Percentiles rank a stretch among this genome's conserved stretches.
Conservation (phyloP, 2,797 vertebrate species). For the Balearica regulorum region DNA sequence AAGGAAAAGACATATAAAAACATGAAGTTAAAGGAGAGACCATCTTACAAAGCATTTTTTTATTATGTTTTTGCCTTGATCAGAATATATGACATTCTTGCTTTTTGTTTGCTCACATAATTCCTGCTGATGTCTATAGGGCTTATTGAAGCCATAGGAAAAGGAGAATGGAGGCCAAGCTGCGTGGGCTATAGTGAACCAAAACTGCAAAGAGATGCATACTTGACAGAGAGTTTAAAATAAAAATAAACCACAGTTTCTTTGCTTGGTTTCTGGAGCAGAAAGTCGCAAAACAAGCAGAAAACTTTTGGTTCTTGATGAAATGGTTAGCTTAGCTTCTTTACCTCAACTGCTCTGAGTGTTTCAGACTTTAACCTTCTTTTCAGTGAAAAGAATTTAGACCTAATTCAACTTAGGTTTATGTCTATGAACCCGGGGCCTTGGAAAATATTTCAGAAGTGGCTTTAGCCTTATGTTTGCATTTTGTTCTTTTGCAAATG, state of each 20-base stretch:
- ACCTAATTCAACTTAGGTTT: background rate
- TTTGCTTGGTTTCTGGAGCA: slow-evolving; percentile 59
- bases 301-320: slow-evolving; percentile 40
- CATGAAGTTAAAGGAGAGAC: background rate
- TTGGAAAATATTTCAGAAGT: slow-evolving; percentile 30
- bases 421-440: background rate
- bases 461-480: slow-evolving; percentile 8
- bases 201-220: slow-evolving; percentile 42
- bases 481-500: slow-evolving; percentile 28
- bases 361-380: background rate
- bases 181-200: slow-evolving; percentile 9
- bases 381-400: background rate
- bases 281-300: slow-evolving; percentile 54
- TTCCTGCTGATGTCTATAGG: background rate
- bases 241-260: slow-evolving; percentile 50
- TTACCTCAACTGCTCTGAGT: background rate
- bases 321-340: slow-evolving; percentile 29
- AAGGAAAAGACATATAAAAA: background rate
- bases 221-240: slow-evolving; percentile 32
- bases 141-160: background rate
- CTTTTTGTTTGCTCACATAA: background rate
- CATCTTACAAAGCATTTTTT: background rate
- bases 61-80: background rate
- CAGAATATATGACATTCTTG: background rate
- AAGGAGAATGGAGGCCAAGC: slow-evolving; percentile 15